Evolutionary conservation across 2,113 vertebrate species (phyloP).

Genomic region (Herpetotheres cachinnans): DNA sequence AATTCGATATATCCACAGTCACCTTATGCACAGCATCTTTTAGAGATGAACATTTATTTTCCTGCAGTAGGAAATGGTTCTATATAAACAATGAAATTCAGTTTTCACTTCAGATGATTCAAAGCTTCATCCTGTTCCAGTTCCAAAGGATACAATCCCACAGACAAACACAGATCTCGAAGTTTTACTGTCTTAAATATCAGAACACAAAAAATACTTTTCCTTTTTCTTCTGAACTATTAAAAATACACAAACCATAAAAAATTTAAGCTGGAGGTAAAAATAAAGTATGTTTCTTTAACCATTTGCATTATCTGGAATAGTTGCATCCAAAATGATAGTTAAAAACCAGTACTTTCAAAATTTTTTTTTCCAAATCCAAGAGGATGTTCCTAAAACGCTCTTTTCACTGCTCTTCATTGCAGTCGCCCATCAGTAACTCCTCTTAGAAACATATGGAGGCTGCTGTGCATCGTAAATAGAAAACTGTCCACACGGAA

Average conservation of each 20-base stretch:
- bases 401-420: not conserved
- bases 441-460: not conserved
- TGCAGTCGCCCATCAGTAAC: not conserved
- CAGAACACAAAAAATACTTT: not conserved
- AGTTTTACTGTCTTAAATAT: not conserved
- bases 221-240: not conserved
- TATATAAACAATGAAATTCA: not conserved
- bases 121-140: not conserved
- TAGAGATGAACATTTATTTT: not conserved
- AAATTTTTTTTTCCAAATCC: not conserved
- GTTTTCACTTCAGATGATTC: not conserved
- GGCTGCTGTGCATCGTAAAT: not conserved
- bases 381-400: not conserved
- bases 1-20: no score
- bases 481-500: not conserved
- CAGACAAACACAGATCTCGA: not conserved
- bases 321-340: not conserved
- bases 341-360: not conserved
- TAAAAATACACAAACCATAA: not conserved
- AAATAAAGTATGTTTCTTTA: not conserved
- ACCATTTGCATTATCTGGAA: not conserved
- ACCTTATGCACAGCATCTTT: not conserved
- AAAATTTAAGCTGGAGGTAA: not conserved
- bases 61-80: not conserved
- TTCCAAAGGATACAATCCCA: not conserved